Base-by-base conservation (phyloP, 2,888 invertebrate genomes). In the Limulus polyphemus region DNA sequence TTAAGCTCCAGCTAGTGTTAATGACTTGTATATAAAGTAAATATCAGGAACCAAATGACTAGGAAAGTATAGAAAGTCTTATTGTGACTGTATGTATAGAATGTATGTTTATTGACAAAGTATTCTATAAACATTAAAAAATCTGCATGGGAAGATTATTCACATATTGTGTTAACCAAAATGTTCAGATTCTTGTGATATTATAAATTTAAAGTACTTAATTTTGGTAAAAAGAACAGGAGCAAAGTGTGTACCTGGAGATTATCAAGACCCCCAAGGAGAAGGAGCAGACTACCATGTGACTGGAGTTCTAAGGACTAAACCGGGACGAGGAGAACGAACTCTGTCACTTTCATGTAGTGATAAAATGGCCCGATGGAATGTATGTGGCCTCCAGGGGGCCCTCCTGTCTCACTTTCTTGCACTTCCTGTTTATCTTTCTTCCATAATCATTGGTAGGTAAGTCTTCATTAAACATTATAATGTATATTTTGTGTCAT, bases 321-420 rank as follows among this genome's bases (percentile, higher is more conserved):
- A 95, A 76, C 94, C 94, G 47, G 94, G 93, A 0, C 81, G 92
- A 72, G 95, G 95, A 0, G 87, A 90, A 74, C 84, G 84, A 57
- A 94, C 95, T 0, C 75, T 88, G 54, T 92, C 92, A 11, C 84
- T 94, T 71, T 92, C 92, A 0, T 97, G 95, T 76, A 94, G 92
- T 76, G 95, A 97, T 77, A 97, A 97, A 80, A 78, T 97, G 13
- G 84, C 91, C 3, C 84, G 85, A 71, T 97, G 95, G 95, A 84
- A 87, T 73, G 79, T 87, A 64, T 73, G 91, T 49, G 94, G 95
- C 0, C 74, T 90, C 47, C 93, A 81, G 79, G 94, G 95, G 5
- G 83, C 88, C 5, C 77, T 95, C 5, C 74, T 94, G 57, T 83
- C 83, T 65, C 75, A 83, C 64, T 74, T 93, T 47, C 75, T 92